Percentiles rank a stretch among this genome's conserved stretches.
These are phyloP conservation scores for Gymnosoma rotundatum DNA, from an alignment of 2,888 invertebrate genomes.

Conservation along the genomic window DNA sequence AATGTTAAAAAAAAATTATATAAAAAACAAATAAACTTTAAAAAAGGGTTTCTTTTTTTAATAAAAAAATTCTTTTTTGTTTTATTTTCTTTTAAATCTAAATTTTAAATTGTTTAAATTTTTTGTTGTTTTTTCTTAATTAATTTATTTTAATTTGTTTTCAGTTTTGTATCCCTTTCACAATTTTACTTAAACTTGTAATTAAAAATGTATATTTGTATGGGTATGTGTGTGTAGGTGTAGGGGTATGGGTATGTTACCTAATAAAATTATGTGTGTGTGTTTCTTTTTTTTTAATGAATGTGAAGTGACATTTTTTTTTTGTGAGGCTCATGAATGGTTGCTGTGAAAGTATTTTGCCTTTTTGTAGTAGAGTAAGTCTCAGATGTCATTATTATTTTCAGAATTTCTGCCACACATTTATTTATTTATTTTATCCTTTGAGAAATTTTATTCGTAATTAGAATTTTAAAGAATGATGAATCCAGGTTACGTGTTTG, in stretches of 20 bases:
- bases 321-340: no score
- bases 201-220: constrained; percentile 58
- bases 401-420: no score
- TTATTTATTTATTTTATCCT: no score
- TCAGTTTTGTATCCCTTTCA: constrained; percentile 66
- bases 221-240: constrained; percentile 36
- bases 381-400: no score
- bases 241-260: constrained; percentile 14
- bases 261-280: no score
- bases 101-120: constrained; percentile 60
- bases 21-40: constrained; percentile 57
- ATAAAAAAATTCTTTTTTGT: constrained; percentile 44
- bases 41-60: constrained; percentile 57
- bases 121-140: constrained; percentile 31
- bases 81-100: constrained; percentile 55
- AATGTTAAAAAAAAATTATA: constrained; percentile 73
- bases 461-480: no score
- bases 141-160: constrained; percentile 32
- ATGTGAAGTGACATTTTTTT: neutral
- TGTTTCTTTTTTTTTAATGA: neutral
- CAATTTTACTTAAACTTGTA: constrained; percentile 65
- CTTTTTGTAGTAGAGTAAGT: no score
- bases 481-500: no score
- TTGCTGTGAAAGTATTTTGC: no score
- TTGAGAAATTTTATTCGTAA: no score